Evolutionary conservation across 2,113 vertebrate genomes (phyloP).

Genomic region (Grallaria varia): DNA sequence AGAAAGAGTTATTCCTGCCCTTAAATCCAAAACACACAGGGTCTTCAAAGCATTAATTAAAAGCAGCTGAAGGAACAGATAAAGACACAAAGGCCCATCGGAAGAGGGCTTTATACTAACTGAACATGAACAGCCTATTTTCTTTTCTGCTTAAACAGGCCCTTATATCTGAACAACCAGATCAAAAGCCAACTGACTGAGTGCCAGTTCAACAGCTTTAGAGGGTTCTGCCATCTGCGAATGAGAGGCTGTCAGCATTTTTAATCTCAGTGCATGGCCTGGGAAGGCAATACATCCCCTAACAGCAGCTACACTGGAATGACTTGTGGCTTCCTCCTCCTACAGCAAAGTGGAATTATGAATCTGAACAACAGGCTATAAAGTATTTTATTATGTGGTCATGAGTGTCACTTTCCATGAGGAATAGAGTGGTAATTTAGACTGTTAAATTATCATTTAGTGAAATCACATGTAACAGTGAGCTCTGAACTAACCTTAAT

Average conservation of each 20-base stretch:
- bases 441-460: slow-evolving; percentile 21
- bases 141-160: slow-evolving; percentile 12
- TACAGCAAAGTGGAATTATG: slow-evolving; percentile 28
- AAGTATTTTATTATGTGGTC: slow-evolving; percentile 42
- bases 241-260: slow-evolving; percentile 31
- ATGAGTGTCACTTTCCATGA: slow-evolving; percentile 24
- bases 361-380: slow-evolving; percentile 24
- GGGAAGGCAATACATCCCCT: background rate
- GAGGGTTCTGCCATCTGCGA: slow-evolving; percentile 11
- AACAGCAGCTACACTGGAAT: slow-evolving; percentile 8
- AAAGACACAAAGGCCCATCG: background rate
- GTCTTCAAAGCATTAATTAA: slow-evolving; percentile 49
- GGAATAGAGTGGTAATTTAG: background rate
- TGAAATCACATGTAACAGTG: background rate
- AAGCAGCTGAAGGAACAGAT: slow-evolving; percentile 47
- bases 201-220: slow-evolving; percentile 53
- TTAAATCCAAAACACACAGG: slow-evolving; percentile 7
- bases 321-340: slow-evolving; percentile 7
- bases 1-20: background rate
- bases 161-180: slow-evolving; percentile 40
- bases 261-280: background rate
- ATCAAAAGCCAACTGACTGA: slow-evolving; percentile 49
- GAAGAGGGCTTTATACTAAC: slow-evolving; percentile 7
- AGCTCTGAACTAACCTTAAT: slow-evolving; percentile 30
- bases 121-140: slow-evolving; percentile 28